Evolutionary conservation across 2,113 vertebrate genomes (phyloP).

Genomic region (Mesocricetus auratus): DNA sequence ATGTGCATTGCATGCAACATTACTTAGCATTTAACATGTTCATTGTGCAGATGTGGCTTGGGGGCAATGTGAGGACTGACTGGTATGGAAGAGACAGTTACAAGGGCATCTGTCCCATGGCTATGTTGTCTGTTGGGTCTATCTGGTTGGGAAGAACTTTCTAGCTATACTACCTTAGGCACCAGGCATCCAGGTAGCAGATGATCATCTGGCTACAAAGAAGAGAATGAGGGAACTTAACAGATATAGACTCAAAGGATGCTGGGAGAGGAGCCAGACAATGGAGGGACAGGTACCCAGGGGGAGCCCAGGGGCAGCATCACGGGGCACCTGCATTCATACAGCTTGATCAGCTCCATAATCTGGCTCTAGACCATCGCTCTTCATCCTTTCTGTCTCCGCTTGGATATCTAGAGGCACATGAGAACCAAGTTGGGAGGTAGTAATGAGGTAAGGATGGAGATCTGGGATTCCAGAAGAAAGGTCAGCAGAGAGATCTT

Average conservation of each 20-base stretch:
- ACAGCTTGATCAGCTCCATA: not conserved
- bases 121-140: not conserved
- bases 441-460: not conserved
- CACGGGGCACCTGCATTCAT: rapidly evolving
- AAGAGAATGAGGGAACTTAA: not conserved
- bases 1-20: rapidly evolving
- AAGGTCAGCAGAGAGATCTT: not conserved
- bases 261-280: not conserved
- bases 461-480: not conserved
- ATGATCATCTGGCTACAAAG: not conserved
- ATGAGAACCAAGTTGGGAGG: not conserved
- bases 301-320: not conserved
- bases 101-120: not conserved
- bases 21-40: not conserved
- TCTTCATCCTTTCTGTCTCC: constrained; percentile 53
- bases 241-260: not conserved
- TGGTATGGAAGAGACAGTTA: too few relatives aligned
- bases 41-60: not conserved
- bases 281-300: not conserved
- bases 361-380: not conserved
- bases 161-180: not conserved
- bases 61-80: rapidly evolving
- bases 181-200: not conserved
- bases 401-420: constrained; percentile 13
- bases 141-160: not conserved